Conservation (phyloP, 1,140 invertebrate species). For the Pseudobourletiella spinata region DNA sequence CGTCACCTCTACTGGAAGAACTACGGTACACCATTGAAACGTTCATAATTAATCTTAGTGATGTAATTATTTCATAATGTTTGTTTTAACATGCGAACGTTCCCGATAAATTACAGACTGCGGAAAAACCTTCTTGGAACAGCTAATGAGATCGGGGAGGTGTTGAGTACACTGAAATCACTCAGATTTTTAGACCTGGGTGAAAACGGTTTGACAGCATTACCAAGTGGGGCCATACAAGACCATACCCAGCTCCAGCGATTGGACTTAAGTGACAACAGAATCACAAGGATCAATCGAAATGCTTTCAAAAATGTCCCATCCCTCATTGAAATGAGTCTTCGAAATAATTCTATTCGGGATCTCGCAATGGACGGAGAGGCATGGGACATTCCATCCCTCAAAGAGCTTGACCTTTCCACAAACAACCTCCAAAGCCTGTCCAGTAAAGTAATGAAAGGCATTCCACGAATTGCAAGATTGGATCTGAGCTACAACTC, state of each 20-base stretch:
- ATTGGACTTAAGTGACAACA: slow-evolving; percentile 69
- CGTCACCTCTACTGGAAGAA: slow-evolving; percentile 54
- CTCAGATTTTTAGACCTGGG: slow-evolving; percentile 66
- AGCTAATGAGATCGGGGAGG: slow-evolving; percentile 46
- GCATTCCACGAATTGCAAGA: slow-evolving; percentile 61
- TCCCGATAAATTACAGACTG: slow-evolving; percentile 23
- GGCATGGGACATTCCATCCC: slow-evolving; percentile 37
- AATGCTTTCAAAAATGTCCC: slow-evolving; percentile 72
- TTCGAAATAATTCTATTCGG: slow-evolving; percentile 43
- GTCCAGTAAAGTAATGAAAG: slow-evolving; percentile 58
- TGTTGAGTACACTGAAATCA: slow-evolving; percentile 64
- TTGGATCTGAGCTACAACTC: slow-evolving; percentile 71
- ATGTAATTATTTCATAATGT: slow-evolving; percentile 4
- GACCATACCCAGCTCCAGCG: slow-evolving; percentile 69
- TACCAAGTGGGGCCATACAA: slow-evolving; percentile 61
- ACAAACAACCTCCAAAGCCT: slow-evolving; percentile 62
- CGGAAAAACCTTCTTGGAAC: slow-evolving; percentile 44
- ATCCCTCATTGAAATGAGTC: slow-evolving; percentile 62
- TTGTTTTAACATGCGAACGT: no score
- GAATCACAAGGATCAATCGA: slow-evolving; percentile 57
- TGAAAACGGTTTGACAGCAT: slow-evolving; percentile 58
- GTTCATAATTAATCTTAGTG: not conserved
- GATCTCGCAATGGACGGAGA: slow-evolving; percentile 19
- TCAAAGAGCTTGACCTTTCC: slow-evolving; percentile 63
- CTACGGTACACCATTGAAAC: slow-evolving; percentile 57